Base-by-base conservation (phyloP, 2,888 invertebrate species). In the Hofmannophila pseudospretella region DNA sequence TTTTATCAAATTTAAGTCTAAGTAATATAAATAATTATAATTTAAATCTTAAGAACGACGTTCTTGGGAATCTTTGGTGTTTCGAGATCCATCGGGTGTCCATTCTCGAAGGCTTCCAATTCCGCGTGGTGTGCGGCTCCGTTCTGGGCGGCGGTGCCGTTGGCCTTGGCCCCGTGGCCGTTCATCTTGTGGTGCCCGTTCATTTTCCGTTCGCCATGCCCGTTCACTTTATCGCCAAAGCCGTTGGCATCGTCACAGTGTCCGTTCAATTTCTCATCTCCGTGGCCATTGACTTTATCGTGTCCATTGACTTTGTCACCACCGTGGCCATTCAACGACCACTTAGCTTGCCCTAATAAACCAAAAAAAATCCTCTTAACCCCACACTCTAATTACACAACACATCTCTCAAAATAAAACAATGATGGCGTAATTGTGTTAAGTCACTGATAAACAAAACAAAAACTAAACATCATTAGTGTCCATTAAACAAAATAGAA, bases 21-120 rank as follows among this genome's bases (percentile, higher is more conserved):
- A 52, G 55, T 55, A 42, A 50, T 39, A 54, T 63, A 63, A 51
- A 48, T 55, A 57, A 62, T 16, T 16, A 47, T 47, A 44, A 44
- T 56, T 67, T 74, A 82, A 53, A 69, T 82, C 65, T 84, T 84
- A 57, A 85, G 69, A 58, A 84, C 79, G 51, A 82, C 75, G 60
- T 82, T 68, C 52, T 67, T 85, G 65, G 76, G 74, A 61, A 82
- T 84, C 80, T 85, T 85, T 78, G 85, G 85, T 74, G 85, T 61
- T 49, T 64, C 67, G 69, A 79, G 69, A 75, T 73, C 73, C 58
- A 73, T 62, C 51, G 63, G 63, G 61, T 64, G 71, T 49, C 47
- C 62, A 39, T 65, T 67, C 48, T 70, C 64, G 48, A 58, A 60
- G 47, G 51, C 54, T 22, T 62, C 61, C 28, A 68, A 39, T 48